Evolutionary conservation across 2,888 invertebrate species (phyloP), one percentile per base, ranked within the genome.

Genomic region (Drosophila anomalata): DNA sequence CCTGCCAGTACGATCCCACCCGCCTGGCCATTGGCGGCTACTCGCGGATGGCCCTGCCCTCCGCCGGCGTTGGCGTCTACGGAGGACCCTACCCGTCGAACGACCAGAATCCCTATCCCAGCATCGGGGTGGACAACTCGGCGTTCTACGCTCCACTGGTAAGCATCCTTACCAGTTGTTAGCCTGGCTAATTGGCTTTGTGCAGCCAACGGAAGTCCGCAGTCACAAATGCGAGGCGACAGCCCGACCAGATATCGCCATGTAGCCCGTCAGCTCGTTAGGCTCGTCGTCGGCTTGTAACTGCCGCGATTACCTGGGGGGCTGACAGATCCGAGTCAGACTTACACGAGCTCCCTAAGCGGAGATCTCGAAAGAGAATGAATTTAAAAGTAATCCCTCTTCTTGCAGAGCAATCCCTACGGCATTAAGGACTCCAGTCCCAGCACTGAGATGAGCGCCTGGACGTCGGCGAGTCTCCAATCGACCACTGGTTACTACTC

Each of bases 61-160:
- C 96, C 78, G 95, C 95, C 36, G 95, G 96, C 36, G 95, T 95
- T 63, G 94, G 95, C 57, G 96, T 97, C 80, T 97, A 97, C 92
- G 96, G 97, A 76, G 94, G 97, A 55, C 96, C 97, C 22, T 97
- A 97, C 92, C 96, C 96, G 54, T 96, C 96, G 76, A 96, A 96
- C 57, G 97, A 97, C 90, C 97, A 97, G 92, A 97, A 97, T 90
- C 97, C 97, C 39, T 97, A 97, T 90, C 97, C 97, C 29, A 97
- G 97, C 92, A 97, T 97, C 92, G 96, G 97, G 61, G 96, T 97
- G 86, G 97, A 97, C 91, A 97, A 97, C 90, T 97, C 98, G 36
- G 97, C 98, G 55, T 98, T 98, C 93, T 98, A 98, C 93, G 97
- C 97, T 73, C 97, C 98, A 75, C 92, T 98, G 96, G 98, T 98